These are phyloP conservation scores for Melanotus villosus DNA, from an alignment of 2,888 invertebrate species.

Conservation along the genomic window DNA sequence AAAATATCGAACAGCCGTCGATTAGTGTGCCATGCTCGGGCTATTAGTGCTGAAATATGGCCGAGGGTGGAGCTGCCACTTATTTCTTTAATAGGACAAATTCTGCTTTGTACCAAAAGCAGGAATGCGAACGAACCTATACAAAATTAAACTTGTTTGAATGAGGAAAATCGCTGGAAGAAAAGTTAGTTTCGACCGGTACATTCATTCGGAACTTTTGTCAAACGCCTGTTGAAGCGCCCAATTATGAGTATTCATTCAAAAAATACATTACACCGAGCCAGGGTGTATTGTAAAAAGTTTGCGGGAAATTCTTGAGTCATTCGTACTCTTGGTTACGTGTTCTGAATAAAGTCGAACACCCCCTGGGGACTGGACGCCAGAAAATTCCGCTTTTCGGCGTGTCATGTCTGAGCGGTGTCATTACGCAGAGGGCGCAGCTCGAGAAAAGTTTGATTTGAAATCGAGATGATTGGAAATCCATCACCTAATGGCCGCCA, in stretches of 20 bases:
- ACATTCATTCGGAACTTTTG: constrained; percentile 41
- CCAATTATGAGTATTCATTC: constrained; percentile 59
- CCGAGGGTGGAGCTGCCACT: constrained; percentile 36
- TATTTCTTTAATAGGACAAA: constrained; percentile 42
- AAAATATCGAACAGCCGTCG: constrained; percentile 60
- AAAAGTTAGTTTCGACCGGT: constrained; percentile 43
- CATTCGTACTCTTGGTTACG: constrained; percentile 57
- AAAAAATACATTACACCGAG: constrained; percentile 47
- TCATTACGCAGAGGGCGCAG: constrained; percentile 57
- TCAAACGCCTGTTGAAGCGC: constrained; percentile 50
- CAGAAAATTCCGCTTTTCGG: constrained; percentile 55
- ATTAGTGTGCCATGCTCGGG: constrained; percentile 55
- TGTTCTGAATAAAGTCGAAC: constrained; percentile 56
- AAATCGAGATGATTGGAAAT: constrained; percentile 65
- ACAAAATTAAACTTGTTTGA: constrained; percentile 45
- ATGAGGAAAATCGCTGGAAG: constrained; percentile 28
- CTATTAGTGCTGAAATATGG: constrained; percentile 55
- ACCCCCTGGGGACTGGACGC: constrained; percentile 54
- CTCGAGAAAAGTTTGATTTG: constrained; percentile 61
- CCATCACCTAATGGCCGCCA: constrained; percentile 63
- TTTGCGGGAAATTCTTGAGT: constrained; percentile 52
- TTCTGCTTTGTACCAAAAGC: constrained; percentile 23
- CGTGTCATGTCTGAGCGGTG: constrained; percentile 56
- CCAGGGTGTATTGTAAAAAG: constrained; percentile 48
- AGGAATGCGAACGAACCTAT: constrained; percentile 33